Percentiles rank a stretch among this genome's conserved stretches.
These are phyloP conservation scores for Myoxocephalus aenaeus DNA, from an alignment of 2,797 vertebrate species.

Conservation along the genomic window DNA sequence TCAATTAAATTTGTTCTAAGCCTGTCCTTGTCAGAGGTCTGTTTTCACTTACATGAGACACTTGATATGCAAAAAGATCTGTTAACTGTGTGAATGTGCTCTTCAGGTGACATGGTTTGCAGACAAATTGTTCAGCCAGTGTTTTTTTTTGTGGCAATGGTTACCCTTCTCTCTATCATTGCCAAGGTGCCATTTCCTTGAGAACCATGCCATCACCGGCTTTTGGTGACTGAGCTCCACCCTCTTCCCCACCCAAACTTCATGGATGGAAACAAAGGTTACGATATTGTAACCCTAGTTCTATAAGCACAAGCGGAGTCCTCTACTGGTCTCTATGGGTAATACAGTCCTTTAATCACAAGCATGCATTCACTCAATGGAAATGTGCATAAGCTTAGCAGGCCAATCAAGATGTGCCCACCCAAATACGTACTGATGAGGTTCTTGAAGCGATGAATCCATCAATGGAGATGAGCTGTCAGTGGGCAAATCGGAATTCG, in stretches of 20 bases:
- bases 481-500: background rate
- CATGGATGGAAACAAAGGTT: slow-evolving; percentile 76
- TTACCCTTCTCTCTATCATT: slow-evolving; percentile 18
- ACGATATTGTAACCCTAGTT: background rate
- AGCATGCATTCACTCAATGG: background rate
- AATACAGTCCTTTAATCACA: background rate
- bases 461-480: no score
- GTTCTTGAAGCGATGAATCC: no score
- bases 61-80: slow-evolving; percentile 18
- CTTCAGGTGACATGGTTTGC: slow-evolving; percentile 21
- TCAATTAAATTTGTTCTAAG: background rate
- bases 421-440: background rate
- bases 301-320: background rate
- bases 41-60: background rate
- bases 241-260: slow-evolving; percentile 64
- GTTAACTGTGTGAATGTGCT: slow-evolving; percentile 37
- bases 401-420: background rate
- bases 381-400: background rate
- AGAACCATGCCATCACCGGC: slow-evolving; percentile 62
- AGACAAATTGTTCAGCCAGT: slow-evolving; percentile 26
- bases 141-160: slow-evolving; percentile 21
- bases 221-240: slow-evolving; percentile 66
- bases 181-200: slow-evolving; percentile 44
- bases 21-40: background rate
- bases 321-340: background rate